Percentiles rank a stretch among this genome's conserved stretches.
Evolutionary conservation across 2,113 vertebrate species (phyloP).

Genomic region (Cariama cristata): DNA sequence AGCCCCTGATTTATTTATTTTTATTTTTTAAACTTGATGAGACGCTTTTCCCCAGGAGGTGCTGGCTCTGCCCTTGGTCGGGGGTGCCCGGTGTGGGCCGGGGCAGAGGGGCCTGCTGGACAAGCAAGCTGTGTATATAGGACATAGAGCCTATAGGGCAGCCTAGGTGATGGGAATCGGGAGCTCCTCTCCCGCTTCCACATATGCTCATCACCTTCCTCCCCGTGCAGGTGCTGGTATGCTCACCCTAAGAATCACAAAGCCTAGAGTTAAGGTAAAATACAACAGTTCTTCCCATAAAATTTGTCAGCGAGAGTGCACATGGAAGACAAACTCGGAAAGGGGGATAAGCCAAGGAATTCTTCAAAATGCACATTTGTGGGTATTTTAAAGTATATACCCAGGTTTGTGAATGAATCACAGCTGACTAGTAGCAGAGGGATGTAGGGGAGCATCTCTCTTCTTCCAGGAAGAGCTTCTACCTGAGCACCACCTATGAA

Average conservation of each 20-base stretch:
- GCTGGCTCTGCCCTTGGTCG: background rate
- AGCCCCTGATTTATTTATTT: too few species aligned
- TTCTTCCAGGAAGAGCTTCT: background rate
- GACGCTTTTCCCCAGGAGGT: background rate
- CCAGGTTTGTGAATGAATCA: background rate
- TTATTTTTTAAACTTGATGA: too few species aligned
- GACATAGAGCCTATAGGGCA: background rate
- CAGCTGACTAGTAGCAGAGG: background rate
- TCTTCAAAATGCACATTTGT: background rate
- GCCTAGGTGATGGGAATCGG: accelerated
- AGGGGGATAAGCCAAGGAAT: background rate
- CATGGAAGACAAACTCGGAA: background rate
- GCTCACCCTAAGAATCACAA: background rate
- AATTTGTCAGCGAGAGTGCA: background rate
- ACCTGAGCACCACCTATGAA: background rate
- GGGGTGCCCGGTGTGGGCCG: accelerated
- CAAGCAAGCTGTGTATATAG: background rate
- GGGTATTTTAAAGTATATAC: background rate
- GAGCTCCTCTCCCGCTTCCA: background rate
- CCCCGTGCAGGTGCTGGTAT: background rate
- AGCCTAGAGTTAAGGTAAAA: background rate
- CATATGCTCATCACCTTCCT: background rate
- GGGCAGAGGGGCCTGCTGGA: background rate
- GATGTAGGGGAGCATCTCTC: background rate
- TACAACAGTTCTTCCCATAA: accelerated